Conservation (phyloP, 64 coral and sea anemone species). For the Anthopleura sola region DNA sequence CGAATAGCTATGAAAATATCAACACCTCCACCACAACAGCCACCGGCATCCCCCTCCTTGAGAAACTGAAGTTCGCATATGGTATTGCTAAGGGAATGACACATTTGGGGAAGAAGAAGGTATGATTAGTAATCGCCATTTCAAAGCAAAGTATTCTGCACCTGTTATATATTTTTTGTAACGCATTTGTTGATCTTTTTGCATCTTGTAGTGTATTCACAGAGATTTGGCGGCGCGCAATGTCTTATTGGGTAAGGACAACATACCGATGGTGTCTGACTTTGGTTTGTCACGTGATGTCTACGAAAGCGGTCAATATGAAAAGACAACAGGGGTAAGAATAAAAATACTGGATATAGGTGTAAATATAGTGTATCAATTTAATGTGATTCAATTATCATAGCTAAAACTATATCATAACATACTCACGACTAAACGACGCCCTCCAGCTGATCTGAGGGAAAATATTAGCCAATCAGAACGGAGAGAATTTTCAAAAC, state of each 20-base stretch:
- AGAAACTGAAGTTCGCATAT: slow-evolving; percentile 51
- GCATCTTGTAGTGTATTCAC: no score
- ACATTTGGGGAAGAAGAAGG: slow-evolving; percentile 49
- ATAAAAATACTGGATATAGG: neutral
- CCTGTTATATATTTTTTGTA: no score
- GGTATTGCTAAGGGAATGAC: slow-evolving; percentile 76
- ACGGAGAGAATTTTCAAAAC: no score
- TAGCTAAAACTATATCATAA: no score
- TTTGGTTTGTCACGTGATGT: slow-evolving; percentile 59
- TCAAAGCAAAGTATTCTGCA: neutral
- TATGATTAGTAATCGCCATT: neutral
- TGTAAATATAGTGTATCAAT: no score
- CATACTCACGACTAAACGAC: no score
- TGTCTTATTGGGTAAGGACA: no score
- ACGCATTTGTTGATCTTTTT: no score
- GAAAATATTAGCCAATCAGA: no score
- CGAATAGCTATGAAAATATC: neutral
- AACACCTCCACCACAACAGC: neutral
- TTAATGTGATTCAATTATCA: no score
- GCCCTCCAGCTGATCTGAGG: no score
- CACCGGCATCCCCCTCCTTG: neutral
- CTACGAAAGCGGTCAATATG: slow-evolving; percentile 58
- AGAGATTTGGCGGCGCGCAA: no score
- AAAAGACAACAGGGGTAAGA: slow-evolving; percentile 42
- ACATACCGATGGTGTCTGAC: slow-evolving; percentile 46